A percentile compares a stretch with the other conserved stretches of the same genome.
These are phyloP conservation scores for Pheosia gnoma DNA, from an alignment of 2,888 invertebrate genomes.

Conservation along the genomic window DNA sequence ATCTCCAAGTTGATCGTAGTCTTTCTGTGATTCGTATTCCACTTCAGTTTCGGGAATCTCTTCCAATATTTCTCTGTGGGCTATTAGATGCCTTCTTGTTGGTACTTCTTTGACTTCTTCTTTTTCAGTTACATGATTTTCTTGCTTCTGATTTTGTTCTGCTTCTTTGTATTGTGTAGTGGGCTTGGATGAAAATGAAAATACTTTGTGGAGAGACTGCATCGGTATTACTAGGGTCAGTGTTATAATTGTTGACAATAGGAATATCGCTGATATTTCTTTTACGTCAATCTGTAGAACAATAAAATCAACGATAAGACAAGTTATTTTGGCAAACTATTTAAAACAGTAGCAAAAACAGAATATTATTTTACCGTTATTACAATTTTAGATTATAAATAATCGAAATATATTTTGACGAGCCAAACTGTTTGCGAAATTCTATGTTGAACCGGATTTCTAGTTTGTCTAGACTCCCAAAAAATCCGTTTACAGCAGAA, in stretches of 20 bases:
- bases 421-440: too few relatives aligned
- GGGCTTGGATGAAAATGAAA: slow-evolving; percentile 47
- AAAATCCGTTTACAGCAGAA: too few relatives aligned
- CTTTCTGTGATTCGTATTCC: slow-evolving; percentile 72
- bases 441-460: too few relatives aligned
- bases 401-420: too few relatives aligned
- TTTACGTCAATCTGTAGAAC: slow-evolving; percentile 80
- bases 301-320: slow-evolving; percentile 10
- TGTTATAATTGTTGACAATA: slow-evolving; percentile 82
- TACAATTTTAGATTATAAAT: too few relatives aligned
- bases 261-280: slow-evolving; percentile 81
- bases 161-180: slow-evolving; percentile 19
- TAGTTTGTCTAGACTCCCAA: too few relatives aligned
- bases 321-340: too few relatives aligned
- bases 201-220: slow-evolving; percentile 76
- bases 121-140: slow-evolving; percentile 33
- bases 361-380: too few relatives aligned
- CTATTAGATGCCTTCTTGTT: slow-evolving; percentile 59
- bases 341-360: too few relatives aligned
- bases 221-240: slow-evolving; percentile 87
- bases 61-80: slow-evolving; percentile 74
- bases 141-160: slow-evolving; percentile 30
- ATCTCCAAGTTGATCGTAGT: slow-evolving; percentile 68
- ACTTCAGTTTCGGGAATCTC: slow-evolving; percentile 76
- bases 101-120: slow-evolving; percentile 48